Conservation (phyloP, 1,140 invertebrate species). For the Ceratina calcarata region DNA sequence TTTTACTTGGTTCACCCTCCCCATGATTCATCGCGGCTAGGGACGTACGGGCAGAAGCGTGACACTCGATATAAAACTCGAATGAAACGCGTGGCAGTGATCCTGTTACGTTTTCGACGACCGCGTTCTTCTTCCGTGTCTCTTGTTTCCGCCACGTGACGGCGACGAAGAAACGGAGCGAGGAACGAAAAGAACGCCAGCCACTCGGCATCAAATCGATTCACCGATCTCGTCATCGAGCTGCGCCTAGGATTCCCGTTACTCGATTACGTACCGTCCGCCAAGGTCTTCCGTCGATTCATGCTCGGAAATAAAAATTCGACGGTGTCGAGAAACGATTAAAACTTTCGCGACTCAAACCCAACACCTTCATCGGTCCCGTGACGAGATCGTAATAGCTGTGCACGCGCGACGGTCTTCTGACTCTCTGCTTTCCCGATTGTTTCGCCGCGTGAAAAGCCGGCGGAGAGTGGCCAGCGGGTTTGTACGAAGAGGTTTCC, state of each 20-base stretch:
- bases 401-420: not conserved
- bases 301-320: conserved; percentile 27
- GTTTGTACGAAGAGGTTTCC: not conserved
- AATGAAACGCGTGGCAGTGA: not conserved
- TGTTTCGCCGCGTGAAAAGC: conserved; percentile 6
- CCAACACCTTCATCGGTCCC: too few relatives aligned
- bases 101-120: not conserved
- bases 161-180: not conserved
- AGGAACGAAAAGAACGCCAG: not conserved
- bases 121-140: not conserved
- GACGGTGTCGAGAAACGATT: not conserved
- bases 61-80: not conserved
- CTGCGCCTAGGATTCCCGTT: conserved; percentile 59
- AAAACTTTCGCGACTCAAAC: too few relatives aligned
- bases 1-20: not conserved
- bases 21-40: conserved; percentile 14
- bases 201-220: conserved; percentile 32
- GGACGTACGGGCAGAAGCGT: not conserved
- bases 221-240: conserved; percentile 43
- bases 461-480: not conserved
- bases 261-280: conserved; percentile 31
- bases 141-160: not conserved
- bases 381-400: too few relatives aligned
- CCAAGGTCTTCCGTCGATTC: conserved; percentile 24
- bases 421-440: not conserved